Evolutionary conservation across 2,113 vertebrate genomes (phyloP), one percentile per base, ranked within the genome.

Genomic region (Platysternon megacephalum): DNA sequence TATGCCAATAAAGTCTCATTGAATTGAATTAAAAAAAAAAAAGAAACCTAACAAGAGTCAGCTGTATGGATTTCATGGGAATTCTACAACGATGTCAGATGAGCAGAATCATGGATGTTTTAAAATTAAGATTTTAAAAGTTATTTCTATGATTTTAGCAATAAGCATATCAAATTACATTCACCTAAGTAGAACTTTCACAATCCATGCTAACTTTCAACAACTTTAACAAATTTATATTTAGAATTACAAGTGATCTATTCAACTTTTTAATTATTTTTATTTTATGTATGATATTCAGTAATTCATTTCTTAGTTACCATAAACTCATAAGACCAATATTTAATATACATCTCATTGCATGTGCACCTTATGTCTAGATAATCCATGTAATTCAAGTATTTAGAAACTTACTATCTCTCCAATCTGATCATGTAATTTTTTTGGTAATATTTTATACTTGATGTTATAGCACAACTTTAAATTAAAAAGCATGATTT

Each of bases 361-460:
- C 29, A 11, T 0, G 0, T 28, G 17, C 8, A 52, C 61, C 4
- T 61, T 1, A 7, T 2, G 52, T 82, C 42, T 29, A 0, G 24
- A 49, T 65, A 68, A 90, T 2, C 44, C 85, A 74, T 29, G 24
- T 80, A 85, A 85, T 76, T 85, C 6, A 2, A 81, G 22, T 19
- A 39, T n/a, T 19, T 68, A n/a, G 32, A n/a, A 68, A n/a, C 8
- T 19, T n/a, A 68, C 61, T 35, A 17, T 35, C 32, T 61, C 28
- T 61, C 58, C 58, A 61, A 16, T 32, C 56, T 29, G 12, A 14
- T 85, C 86, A 1, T 42, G 26, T 48, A 0, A 22, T 28, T 16
- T 84, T 39, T 78, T 85, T 52, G 53, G 5, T n/a, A 93, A 82
- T 53, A 68, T 10, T 82, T 95, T 76, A 72, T 39, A 68, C 39